Base-by-base conservation (phyloP, 2,797 vertebrate species). In the Cynodonichthys magdalenae region DNA sequence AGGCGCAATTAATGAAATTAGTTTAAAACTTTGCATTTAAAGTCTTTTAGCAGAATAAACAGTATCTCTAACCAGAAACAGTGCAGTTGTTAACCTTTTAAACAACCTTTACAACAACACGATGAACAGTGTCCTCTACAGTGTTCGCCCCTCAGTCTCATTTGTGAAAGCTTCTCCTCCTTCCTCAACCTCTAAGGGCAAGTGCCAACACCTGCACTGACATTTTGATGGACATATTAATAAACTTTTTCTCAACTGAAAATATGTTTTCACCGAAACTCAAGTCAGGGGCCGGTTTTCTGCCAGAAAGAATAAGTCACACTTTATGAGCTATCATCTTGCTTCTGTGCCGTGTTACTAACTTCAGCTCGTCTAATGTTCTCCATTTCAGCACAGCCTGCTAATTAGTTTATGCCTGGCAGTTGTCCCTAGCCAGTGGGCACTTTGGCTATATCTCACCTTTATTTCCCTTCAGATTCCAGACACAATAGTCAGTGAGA, bases 381-480 rank as follows among this genome's bases (percentile, higher is more conserved):
- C 57, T 59, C 60, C 67, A 29, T 72, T 79, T 74, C 73, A 68
- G 52, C 57, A 66, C 31, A 51, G 56, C 45, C 57, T 48, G 44
- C 67, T 82, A 83, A 89, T 85, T 79, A 84, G 63, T 85, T 83
- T 75, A 72, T 75, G 64, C 70, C 79, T 74, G 73, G 77, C 66
- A 78, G 75, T 74, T 11, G 12, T 75, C 48, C 54, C 55, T 27
- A 53, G 74, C 80, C 80, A 59, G 79, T 65, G 50, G 84, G 75
- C 68, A 63, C 75, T 48, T 69, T 74, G 81, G 77, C 72, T 66
- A 36, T 53, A 51, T 56, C 67, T 85, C 82, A 68, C 80, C 77
- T 85, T 81, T 73, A 71, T 77, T 81, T 79, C 75, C 77, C 78
- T 69, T 77, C 66, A 63, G 76, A 79, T 69, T 66, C n/a, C 4